Evolutionary conservation across 2,113 vertebrate genomes (phyloP), one percentile per base, ranked within the genome.

Genomic region (Panthera tigris): DNA sequence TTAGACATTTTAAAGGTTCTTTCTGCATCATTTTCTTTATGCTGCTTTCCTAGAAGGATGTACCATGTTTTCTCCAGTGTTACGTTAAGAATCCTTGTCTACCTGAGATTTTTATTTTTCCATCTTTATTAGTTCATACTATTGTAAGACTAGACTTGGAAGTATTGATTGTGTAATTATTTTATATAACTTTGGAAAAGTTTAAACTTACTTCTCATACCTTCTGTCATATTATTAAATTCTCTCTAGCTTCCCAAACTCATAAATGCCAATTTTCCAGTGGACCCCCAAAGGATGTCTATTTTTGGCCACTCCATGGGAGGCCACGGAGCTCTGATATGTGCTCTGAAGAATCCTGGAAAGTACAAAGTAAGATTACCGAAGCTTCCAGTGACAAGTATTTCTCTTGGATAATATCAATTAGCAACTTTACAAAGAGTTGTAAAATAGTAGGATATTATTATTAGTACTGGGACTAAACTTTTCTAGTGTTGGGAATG

Each of bases 291-390:
- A 94, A 99, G 98, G 96, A 99, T 99, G 99, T 99, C 99, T 87
- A 65, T 99, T 98, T 99, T 98, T 45, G 99, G 99, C 1, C 99
- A 99, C 98, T 99, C 99, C 52, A 99, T 99, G 99, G 99, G 99
- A 36, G 99, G 99, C 13, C 99, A 99, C 52, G 99, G 99, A 87
- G 99, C 99, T 85, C 99, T 99, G 82, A 99, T 99, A 98, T 99
- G 99, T 97, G 98, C 99, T 97, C 98, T 99, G 97, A 99, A 99
- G 99, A 98, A 97, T 90, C 98, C 96, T 93, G 98, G 97, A 92
- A 97, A 98, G 90, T 98, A 98, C 87, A 98, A 96, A 96, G 97
- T 98, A 98, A 98, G 97, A 89, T 88, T 68, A 79, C 36, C 7
- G 6, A 68, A 71, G 10, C 68, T 91, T 57, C 85, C 76, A 39